phyloP scores from a whole-genome alignment of 2,797 vertebrate species.

The Falco cherrug region DNA sequence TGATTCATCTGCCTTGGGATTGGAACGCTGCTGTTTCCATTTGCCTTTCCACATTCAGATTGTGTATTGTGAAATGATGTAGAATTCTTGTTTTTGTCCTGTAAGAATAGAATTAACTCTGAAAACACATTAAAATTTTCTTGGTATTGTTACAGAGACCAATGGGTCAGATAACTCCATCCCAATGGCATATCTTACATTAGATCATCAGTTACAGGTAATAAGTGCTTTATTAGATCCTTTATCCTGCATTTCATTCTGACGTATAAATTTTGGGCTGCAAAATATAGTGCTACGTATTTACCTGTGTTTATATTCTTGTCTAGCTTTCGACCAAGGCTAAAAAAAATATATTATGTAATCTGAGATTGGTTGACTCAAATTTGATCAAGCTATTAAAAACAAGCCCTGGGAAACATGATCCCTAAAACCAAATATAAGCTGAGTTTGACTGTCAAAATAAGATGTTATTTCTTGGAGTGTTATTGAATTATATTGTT shows the following conservation, averaged over 20 bases:
- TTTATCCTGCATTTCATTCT: neutral
- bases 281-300: neutral
- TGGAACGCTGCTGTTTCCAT: slow-evolving; percentile 57
- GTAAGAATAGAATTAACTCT: neutral
- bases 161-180: slow-evolving; percentile 99
- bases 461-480: slow-evolving; percentile 4
- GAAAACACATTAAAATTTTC: neutral
- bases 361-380: slow-evolving; percentile 57
- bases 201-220: slow-evolving; percentile 99
- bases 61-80: slow-evolving; percentile 24
- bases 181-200: slow-evolving; percentile 98
- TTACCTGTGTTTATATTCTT: slow-evolving; percentile 46
- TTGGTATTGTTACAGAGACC: slow-evolving; percentile 85
- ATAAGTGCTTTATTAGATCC: slow-evolving; percentile 1
- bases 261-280: neutral
- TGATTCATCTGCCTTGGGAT: slow-evolving; percentile 57
- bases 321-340: slow-evolving; percentile 50
- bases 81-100: neutral
- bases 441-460: slow-evolving; percentile 27
- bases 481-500: slow-evolving; percentile 11
- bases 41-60: slow-evolving; percentile 54
- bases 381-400: slow-evolving; percentile 68
- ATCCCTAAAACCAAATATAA: slow-evolving; percentile 42
- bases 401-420: slow-evolving; percentile 47
- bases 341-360: slow-evolving; percentile 59